Evolutionary conservation across 2,888 invertebrate species (phyloP).

Genomic region (Nudaria mundana): DNA sequence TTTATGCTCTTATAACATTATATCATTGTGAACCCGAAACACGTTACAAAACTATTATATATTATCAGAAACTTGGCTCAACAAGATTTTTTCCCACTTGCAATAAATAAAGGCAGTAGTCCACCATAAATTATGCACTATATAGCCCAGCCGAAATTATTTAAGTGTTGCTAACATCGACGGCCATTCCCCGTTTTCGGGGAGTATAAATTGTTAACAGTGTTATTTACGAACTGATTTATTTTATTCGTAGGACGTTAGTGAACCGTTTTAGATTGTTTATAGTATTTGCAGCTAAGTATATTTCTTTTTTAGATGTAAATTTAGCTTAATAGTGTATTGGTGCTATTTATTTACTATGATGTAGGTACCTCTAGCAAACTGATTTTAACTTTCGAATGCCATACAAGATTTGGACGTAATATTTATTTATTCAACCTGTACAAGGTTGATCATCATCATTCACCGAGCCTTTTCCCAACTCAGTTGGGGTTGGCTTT

Average conservation of each 20-base stretch:
- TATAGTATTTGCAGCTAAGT: constrained; percentile 26
- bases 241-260: constrained; percentile 49
- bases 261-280: constrained; percentile 33
- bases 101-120: constrained; percentile 28
- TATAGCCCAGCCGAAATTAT: constrained; percentile 46
- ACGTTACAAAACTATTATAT: constrained; percentile 18
- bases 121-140: constrained; percentile 40
- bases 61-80: constrained; percentile 14
- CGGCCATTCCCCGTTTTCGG: constrained; percentile 49
- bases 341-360: constrained; percentile 5
- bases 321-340: constrained; percentile 20
- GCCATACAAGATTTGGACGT: no score
- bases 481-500: no score
- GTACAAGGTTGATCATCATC: no score
- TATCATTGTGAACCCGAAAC: not conserved
- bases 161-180: constrained; percentile 60
- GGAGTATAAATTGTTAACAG: constrained; percentile 63
- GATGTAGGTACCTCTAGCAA: no score
- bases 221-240: constrained; percentile 63
- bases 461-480: no score
- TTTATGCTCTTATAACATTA: not conserved
- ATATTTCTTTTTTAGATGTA: constrained; percentile 23
- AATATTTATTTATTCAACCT: no score
- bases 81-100: constrained; percentile 19
- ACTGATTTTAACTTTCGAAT: no score